Conservation (phyloP, 2,797 vertebrate genomes). For the Gymnoscopelus microlampas region DNA sequence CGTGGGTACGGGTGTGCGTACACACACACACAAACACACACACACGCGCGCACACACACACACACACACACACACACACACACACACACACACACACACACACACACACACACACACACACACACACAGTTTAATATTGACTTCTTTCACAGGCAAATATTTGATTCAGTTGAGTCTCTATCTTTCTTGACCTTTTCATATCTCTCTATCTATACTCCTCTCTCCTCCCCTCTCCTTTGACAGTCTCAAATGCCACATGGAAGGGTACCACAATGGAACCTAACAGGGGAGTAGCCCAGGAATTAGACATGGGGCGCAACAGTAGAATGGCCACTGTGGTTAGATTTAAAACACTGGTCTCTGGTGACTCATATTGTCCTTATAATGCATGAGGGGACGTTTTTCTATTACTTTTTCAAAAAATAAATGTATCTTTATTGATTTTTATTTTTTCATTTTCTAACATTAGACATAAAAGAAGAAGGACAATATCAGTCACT, state of each 20-base stretch:
- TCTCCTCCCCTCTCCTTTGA: background rate
- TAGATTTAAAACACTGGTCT: background rate
- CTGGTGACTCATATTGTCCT: too few species aligned
- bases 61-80: too few species aligned
- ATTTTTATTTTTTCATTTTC: too few species aligned
- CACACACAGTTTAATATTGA: conserved; percentile 33
- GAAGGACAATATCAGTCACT: too few species aligned
- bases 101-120: background rate
- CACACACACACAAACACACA: too few species aligned
- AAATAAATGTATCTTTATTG: too few species aligned
- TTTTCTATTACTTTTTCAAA: too few species aligned
- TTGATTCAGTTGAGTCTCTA: conserved; percentile 45
- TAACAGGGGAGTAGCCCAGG: conserved; percentile 26
- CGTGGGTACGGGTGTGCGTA: background rate
- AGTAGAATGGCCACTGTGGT: background rate
- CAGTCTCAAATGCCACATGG: background rate
- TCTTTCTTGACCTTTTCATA: conserved; percentile 3
- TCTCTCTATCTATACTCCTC: background rate
- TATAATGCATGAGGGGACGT: too few species aligned
- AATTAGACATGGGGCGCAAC: conserved; percentile 33
- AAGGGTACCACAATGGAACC: background rate
- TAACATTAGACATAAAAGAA: too few species aligned
- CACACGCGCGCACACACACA: too few species aligned
- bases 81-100: too few species aligned
- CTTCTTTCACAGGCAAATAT: conserved; percentile 43